These are phyloP conservation scores for Peromyscus californicus DNA, from an alignment of 2,113 vertebrate genomes.

Conservation along the genomic window DNA sequence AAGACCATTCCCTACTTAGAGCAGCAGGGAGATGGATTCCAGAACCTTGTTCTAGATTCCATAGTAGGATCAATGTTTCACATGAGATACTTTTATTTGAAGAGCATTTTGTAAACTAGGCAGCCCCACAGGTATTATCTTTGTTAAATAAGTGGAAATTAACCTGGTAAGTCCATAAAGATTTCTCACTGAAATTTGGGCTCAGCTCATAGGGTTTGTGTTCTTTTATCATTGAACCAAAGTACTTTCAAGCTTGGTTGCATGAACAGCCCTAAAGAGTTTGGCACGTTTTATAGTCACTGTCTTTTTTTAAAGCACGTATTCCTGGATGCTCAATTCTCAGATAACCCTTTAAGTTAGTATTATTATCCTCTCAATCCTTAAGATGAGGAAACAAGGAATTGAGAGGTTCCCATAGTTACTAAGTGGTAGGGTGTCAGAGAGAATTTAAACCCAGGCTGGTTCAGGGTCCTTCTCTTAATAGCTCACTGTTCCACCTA, in stretches of 20 bases:
- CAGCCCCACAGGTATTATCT: background rate
- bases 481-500: background rate
- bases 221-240: background rate
- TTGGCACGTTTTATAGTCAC: background rate
- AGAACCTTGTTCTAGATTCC: background rate
- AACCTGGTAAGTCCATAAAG: background rate
- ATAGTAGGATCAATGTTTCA: background rate
- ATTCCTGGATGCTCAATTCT: background rate
- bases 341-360: background rate
- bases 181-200: background rate
- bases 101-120: background rate
- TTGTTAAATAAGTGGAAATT: constrained; percentile 14
- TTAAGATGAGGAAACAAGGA: background rate
- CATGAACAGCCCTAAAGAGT: background rate
- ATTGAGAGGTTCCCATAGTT: background rate
- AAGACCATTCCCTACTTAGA: background rate
- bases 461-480: background rate
- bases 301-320: background rate
- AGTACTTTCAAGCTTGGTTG: background rate
- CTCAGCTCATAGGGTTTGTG: background rate
- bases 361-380: background rate
- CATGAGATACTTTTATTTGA: background rate
- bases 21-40: background rate
- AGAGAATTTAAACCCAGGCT: background rate
- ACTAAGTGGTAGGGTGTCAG: background rate